Evolutionary conservation across 2,888 invertebrate species (phyloP).

Genomic region (Aproaerema taeniolella): DNA sequence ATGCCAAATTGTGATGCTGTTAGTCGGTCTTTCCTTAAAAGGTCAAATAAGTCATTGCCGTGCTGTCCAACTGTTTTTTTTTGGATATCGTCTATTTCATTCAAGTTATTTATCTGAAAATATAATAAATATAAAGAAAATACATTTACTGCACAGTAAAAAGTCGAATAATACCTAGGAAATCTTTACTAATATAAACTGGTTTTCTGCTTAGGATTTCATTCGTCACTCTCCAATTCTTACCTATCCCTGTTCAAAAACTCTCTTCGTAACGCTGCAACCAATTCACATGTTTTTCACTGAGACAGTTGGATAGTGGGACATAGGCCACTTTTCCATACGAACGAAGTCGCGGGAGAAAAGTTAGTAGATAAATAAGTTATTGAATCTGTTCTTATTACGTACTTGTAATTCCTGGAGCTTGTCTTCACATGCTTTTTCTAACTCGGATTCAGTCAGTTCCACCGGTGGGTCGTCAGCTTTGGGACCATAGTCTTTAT

Average conservation of each 20-base stretch:
- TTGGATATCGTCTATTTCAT: not conserved
- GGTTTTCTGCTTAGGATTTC: too few relatives aligned
- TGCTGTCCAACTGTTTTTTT: not conserved
- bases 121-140: not conserved
- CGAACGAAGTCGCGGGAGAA: too few relatives aligned
- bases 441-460: not conserved
- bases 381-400: not conserved
- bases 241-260: too few relatives aligned
- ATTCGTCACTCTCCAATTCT: too few relatives aligned
- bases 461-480: not conserved
- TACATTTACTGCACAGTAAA: too few relatives aligned
- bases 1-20: not conserved
- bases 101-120: not conserved
- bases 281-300: too few relatives aligned
- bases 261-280: too few relatives aligned
- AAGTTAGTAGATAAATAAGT: too few relatives aligned
- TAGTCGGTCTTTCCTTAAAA: not conserved
- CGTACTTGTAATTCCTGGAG: not conserved
- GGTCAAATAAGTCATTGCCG: not conserved
- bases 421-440: conserved; percentile 1
- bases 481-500: conserved; percentile 2
- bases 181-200: too few relatives aligned
- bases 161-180: too few relatives aligned
- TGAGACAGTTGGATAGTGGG: too few relatives aligned
- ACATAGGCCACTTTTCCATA: too few relatives aligned